Base-by-base conservation (phyloP, 1,140 invertebrate genomes). In the Cylas formicarius region DNA sequence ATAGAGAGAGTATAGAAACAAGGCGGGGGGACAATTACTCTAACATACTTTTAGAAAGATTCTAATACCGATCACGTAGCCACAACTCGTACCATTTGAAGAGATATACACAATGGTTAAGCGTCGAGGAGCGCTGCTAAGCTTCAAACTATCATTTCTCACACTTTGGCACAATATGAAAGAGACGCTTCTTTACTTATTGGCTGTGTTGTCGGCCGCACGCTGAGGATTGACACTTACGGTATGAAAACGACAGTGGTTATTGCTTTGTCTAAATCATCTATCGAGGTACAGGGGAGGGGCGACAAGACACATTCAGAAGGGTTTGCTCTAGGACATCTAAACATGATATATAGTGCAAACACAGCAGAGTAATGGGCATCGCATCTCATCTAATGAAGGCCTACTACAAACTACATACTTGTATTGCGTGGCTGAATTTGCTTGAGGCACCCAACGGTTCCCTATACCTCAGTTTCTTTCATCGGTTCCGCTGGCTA, bases 401-500 rank as follows among this genome's bases (percentile, higher is more conserved):
- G 50, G 53, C 61, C 61, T 61, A 61, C 59, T 60, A 57, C 54
- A 67, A 68, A 64, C 70, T 75, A 75, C 73, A 70, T 76, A 76
- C 73, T 76, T 75, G 73, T 74, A 75, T 74, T 73, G 69, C 73
- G 70, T 72, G 68, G 73, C 71, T 72, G 72, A 71, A 70, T 52
- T 58, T 48, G 46, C 61, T 63, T 59, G 57, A 62, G 44, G 60
- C 56, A 60, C 61, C 59, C 59, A 63, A 57, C 56, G 57, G 55
- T 49, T 60, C 68, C 68, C 71, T 73, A 73, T 67, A 73, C 71
- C 66, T 72, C 70, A 75, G 77, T 80, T 75, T 80, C 77, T 76
- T 75, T 75, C 72, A 79, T 78, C 69, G 75, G 75, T 76, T 79
- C 77, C 71, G 77, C 75, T 73, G 76, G 77, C 77, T 79, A 76